Percentiles rank a stretch among this genome's conserved stretches.
These are phyloP conservation scores for Nephrotoma guestfalica DNA, from an alignment of 2,888 invertebrate genomes.

Conservation along the genomic window DNA sequence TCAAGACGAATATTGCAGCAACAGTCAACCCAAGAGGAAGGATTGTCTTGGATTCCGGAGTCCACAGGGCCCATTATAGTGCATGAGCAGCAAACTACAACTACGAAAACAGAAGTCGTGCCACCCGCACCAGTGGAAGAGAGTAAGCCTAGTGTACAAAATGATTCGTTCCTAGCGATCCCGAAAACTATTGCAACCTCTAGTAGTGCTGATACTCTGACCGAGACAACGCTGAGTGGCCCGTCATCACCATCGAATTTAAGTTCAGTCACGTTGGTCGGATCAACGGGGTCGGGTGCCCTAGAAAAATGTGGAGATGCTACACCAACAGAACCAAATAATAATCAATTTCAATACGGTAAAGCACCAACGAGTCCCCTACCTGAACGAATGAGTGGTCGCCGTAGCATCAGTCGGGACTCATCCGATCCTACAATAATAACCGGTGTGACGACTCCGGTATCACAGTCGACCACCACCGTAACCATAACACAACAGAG, in stretches of 20 bases:
- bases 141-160: slow-evolving; percentile 21
- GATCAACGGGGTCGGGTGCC: slow-evolving; percentile 39
- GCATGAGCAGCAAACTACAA: slow-evolving; percentile 5
- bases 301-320: slow-evolving; percentile 29
- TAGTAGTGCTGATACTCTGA: slow-evolving; percentile 62
- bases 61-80: slow-evolving; percentile 11
- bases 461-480: background rate
- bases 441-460: slow-evolving; percentile 11
- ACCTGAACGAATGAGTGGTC: slow-evolving; percentile 13
- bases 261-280: slow-evolving; percentile 57
- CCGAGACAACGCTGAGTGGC: slow-evolving; percentile 37
- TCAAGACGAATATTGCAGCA: slow-evolving; percentile 12
- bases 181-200: slow-evolving; percentile 59
- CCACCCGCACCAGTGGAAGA: background rate
- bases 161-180: slow-evolving; percentile 49
- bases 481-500: background rate
- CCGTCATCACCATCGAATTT: slow-evolving; percentile 60
- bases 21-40: slow-evolving; percentile 12
- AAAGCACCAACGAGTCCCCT: slow-evolving; percentile 15
- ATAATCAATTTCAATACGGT: slow-evolving; percentile 14
- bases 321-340: slow-evolving; percentile 21
- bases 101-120: background rate
- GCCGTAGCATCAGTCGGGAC: slow-evolving; percentile 11
- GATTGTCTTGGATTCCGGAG: slow-evolving; percentile 16
- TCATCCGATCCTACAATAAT: slow-evolving; percentile 8